Conservation (phyloP, 2,888 invertebrate genomes). For the Agrotis ipsilon region DNA sequence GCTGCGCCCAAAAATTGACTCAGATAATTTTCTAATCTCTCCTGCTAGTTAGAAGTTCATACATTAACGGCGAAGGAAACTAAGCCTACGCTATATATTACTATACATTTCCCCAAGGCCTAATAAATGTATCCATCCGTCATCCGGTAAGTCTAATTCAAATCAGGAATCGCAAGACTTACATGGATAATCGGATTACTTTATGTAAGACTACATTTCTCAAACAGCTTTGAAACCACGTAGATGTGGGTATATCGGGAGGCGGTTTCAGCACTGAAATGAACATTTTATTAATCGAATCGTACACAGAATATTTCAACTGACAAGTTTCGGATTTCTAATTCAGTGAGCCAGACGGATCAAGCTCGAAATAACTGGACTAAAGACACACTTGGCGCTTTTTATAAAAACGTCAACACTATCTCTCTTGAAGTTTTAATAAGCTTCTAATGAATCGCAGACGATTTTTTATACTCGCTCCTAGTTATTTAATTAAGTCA, state of each 20-base stretch:
- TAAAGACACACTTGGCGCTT: conserved; percentile 51
- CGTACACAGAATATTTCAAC: conserved; percentile 47
- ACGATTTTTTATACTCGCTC: conserved; percentile 46
- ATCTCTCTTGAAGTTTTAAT: conserved; percentile 67
- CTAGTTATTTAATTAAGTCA: conserved; percentile 40
- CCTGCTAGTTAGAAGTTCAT: neutral
- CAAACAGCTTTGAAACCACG: conserved; percentile 3
- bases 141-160: conserved; percentile 32
- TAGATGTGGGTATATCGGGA: conserved; percentile 4
- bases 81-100: conserved; percentile 32
- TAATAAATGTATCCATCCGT: conserved; percentile 33
- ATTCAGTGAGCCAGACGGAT: conserved; percentile 63
- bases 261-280: conserved; percentile 10
- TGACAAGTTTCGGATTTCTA: conserved; percentile 64
- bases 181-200: conserved; percentile 57
- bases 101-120: conserved; percentile 25
- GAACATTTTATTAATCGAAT: conserved; percentile 37
- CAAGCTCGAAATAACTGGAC: conserved; percentile 70
- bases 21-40: neutral
- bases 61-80: conserved; percentile 8
- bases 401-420: conserved; percentile 63
- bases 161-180: conserved; percentile 39
- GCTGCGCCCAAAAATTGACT: neutral
- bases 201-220: conserved; percentile 33
- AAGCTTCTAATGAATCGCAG: conserved; percentile 68